phyloP scores from a whole-genome alignment of 1,140 invertebrate species.

The Drosophila tristis region DNA sequence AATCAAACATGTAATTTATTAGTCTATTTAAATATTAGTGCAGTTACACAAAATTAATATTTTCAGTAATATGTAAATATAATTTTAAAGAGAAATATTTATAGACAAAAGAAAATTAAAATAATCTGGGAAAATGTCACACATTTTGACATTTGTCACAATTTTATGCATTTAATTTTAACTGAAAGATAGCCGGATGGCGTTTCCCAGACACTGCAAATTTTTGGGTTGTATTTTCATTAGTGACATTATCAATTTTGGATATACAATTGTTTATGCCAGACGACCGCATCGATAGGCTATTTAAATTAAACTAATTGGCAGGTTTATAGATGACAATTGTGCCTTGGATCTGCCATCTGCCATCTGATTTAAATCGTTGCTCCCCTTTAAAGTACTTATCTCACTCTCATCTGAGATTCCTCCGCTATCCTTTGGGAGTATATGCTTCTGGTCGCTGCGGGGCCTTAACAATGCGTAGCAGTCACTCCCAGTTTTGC shows the following conservation, averaged over 20 bases:
- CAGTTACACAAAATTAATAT: too few relatives aligned
- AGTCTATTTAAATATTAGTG: too few relatives aligned
- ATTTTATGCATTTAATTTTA: constrained; percentile 54
- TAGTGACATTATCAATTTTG: constrained; percentile 29
- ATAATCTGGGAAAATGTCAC: constrained; percentile 15
- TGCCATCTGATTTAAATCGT: neutral
- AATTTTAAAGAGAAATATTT: neutral
- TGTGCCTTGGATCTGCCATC: too few relatives aligned
- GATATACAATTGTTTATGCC: constrained; percentile 9
- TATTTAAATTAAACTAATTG: too few relatives aligned
- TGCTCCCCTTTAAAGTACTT: too few relatives aligned
- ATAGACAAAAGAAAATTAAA: constrained; percentile 7
- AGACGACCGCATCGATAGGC: too few relatives aligned
- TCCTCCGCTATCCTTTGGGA: too few relatives aligned
- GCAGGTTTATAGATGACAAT: too few relatives aligned
- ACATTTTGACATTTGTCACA: constrained; percentile 45
- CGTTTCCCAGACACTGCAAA: constrained; percentile 9
- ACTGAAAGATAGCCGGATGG: constrained; percentile 10
- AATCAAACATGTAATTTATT: too few relatives aligned
- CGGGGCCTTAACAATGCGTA: too few relatives aligned
- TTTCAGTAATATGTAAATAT: neutral
- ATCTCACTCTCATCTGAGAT: constrained; percentile 2
- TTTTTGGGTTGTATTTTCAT: neutral
- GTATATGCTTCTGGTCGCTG: too few relatives aligned
- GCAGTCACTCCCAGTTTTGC: too few relatives aligned